Conservation (phyloP, 2,888 invertebrate species). For the Noctua janthe region DNA sequence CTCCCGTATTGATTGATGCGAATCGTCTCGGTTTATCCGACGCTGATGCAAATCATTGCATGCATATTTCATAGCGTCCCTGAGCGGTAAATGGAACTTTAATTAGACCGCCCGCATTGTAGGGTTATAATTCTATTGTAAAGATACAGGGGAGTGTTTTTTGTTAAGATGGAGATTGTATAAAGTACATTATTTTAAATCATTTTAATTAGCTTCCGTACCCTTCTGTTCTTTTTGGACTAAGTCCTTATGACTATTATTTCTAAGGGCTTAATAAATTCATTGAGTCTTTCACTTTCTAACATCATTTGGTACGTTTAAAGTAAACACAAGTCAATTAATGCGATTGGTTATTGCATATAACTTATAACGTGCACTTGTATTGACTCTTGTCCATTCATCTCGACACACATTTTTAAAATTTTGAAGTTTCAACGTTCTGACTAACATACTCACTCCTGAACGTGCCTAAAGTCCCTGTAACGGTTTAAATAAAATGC, state of each 20-base stretch:
- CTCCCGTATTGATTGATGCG: slow-evolving; percentile 62
- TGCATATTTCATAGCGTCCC: slow-evolving; percentile 74
- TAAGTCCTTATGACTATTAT: neutral
- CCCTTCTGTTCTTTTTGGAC: neutral
- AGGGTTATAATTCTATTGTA: slow-evolving; percentile 47
- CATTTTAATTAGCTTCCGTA: neutral
- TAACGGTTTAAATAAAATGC: neutral
- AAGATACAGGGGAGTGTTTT: slow-evolving; percentile 15
- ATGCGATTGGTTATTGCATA: neutral
- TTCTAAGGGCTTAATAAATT: neutral
- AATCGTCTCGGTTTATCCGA: slow-evolving; percentile 53
- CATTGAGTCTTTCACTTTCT: neutral
- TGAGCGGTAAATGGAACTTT: slow-evolving; percentile 69
- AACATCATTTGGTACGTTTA: neutral
- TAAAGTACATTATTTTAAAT: neutral
- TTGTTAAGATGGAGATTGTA: slow-evolving; percentile 1
- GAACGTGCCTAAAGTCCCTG: neutral
- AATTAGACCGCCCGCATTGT: slow-evolving; percentile 79
- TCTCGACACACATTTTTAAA: neutral
- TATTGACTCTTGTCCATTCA: neutral
- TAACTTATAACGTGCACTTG: neutral
- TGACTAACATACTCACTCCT: neutral
- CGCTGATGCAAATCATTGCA: slow-evolving; percentile 70
- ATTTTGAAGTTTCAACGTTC: neutral
- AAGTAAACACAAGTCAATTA: neutral